Conservation (phyloP, 2,888 invertebrate species). For the Malacosoma neustria region DNA sequence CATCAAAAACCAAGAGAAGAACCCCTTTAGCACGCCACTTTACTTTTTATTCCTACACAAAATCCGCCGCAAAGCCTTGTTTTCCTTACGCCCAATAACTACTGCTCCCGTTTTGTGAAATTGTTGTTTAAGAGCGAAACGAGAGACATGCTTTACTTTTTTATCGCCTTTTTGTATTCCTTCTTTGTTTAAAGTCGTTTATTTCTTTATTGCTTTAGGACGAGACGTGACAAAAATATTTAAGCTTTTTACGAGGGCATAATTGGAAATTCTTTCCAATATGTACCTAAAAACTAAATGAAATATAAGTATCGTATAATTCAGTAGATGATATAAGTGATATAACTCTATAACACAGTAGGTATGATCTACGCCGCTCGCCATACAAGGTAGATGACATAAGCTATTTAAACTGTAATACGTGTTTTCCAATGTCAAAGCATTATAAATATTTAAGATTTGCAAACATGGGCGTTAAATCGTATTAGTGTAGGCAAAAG, state of each 20-base stretch:
- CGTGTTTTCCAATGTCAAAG: slow-evolving; percentile 59
- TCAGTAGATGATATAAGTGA: too few species aligned
- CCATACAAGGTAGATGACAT: slow-evolving; percentile 24
- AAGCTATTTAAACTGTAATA: slow-evolving; percentile 41
- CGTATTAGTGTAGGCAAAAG: slow-evolving; percentile 65
- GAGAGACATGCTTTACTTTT: slow-evolving; percentile 26
- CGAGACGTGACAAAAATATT: too few species aligned
- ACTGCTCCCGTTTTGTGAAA: slow-evolving; percentile 53
- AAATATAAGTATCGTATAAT: too few species aligned
- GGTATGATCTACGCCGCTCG: slow-evolving; percentile 19
- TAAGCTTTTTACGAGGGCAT: too few species aligned
- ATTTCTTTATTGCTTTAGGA: too few species aligned
- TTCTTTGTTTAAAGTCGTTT: too few species aligned
- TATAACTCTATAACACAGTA: too few species aligned
- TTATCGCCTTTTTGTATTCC: slow-evolving; percentile 16
- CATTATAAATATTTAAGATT: slow-evolving; percentile 63
- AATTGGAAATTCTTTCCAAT: too few species aligned
- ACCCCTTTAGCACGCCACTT: slow-evolving; percentile 56
- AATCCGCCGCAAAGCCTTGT: slow-evolving; percentile 57
- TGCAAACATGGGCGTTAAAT: slow-evolving; percentile 68
- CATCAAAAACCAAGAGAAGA: slow-evolving; percentile 16
- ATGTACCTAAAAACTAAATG: too few species aligned
- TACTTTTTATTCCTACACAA: slow-evolving; percentile 63
- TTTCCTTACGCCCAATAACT: slow-evolving; percentile 45
- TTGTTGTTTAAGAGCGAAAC: slow-evolving; percentile 21